A percentile compares a stretch with the other conserved stretches of the same genome.
These are phyloP conservation scores for Altica lythri DNA, from an alignment of 2,888 invertebrate species.

Conservation along the genomic window DNA sequence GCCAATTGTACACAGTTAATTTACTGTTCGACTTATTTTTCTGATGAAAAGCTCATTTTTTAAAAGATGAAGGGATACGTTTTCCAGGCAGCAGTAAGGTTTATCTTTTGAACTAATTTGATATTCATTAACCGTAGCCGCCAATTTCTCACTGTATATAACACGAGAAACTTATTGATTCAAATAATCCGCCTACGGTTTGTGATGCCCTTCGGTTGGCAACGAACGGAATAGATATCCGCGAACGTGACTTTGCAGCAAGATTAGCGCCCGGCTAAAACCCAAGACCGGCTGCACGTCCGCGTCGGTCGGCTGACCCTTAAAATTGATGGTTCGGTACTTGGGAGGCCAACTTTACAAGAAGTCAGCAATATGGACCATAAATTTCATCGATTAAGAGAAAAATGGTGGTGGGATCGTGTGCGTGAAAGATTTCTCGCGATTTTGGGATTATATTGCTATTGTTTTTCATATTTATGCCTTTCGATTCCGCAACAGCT, in stretches of 20 bases:
- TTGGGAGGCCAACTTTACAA: slow-evolving; percentile 32
- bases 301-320: slow-evolving; percentile 29
- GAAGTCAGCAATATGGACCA: slow-evolving; percentile 36
- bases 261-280: slow-evolving; percentile 35
- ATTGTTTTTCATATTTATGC: slow-evolving; percentile 21
- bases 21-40: too few species aligned
- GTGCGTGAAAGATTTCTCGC: slow-evolving; percentile 24
- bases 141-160: slow-evolving; percentile 14
- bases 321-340: slow-evolving; percentile 39
- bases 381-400: slow-evolving; percentile 34
- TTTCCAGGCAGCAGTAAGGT: too few species aligned
- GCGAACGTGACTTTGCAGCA: slow-evolving; percentile 39
- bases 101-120: slow-evolving; percentile 5
- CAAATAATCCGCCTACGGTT: slow-evolving; percentile 26
- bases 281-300: slow-evolving; percentile 29
- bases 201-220: slow-evolving; percentile 14
- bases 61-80: too few species aligned
- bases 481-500: slow-evolving; percentile 2
- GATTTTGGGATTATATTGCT: slow-evolving; percentile 18
- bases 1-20: too few species aligned
- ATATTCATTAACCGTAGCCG: slow-evolving; percentile 4
- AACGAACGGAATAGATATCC: slow-evolving; percentile 25
- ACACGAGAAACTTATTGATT: slow-evolving; percentile 25
- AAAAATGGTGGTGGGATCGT: slow-evolving; percentile 28
- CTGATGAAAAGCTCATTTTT: too few species aligned